Evolutionary conservation across 2,113 vertebrate species (phyloP).

Genomic region (Mesembrinibis cayennensis): DNA sequence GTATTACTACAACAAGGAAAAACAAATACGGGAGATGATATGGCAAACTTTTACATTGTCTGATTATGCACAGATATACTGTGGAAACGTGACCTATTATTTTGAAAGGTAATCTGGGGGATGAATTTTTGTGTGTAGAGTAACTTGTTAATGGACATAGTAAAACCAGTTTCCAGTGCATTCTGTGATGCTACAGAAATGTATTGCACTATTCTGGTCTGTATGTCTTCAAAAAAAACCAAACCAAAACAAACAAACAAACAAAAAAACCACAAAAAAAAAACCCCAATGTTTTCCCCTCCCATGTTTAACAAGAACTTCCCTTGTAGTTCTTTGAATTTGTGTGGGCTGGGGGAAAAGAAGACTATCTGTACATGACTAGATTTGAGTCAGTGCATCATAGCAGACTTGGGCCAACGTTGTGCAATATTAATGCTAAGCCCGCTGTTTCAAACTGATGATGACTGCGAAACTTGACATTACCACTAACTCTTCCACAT

Average conservation of each 20-base stretch:
- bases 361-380: accelerated
- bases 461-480: background rate
- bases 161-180: accelerated
- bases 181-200: background rate
- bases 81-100: accelerated
- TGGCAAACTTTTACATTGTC: accelerated
- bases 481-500: background rate
- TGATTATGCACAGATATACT: background rate
- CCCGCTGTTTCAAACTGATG: background rate
- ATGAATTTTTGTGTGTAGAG: background rate
- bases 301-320: background rate
- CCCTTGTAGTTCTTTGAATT: background rate
- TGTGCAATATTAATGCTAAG: background rate
- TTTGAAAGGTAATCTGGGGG: background rate
- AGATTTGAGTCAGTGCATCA: background rate
- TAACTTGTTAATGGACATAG: background rate
- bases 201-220: accelerated
- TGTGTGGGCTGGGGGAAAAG: background rate
- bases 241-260: too few relatives aligned
- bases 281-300: background rate
- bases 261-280: too few relatives aligned
- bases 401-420: accelerated
- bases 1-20: background rate
- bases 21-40: background rate
- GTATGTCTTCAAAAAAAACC: background rate